Evolutionary conservation across 2,113 vertebrate species (phyloP), one percentile per base, ranked within the genome.

Genomic region (Serinus canaria): DNA sequence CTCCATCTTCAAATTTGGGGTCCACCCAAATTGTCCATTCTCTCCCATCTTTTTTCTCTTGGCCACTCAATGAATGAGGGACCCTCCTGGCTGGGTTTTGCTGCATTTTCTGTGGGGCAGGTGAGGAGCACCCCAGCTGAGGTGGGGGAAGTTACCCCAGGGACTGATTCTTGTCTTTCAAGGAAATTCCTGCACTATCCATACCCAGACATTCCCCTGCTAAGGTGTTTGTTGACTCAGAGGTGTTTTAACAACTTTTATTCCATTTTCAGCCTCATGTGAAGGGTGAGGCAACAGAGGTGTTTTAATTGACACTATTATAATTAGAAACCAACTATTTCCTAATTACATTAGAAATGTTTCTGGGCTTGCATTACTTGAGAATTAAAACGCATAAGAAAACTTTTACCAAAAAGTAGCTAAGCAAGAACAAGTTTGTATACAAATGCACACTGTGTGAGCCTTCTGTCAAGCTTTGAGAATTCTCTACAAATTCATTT

Each of bases 91-190:
- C 10, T 55, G 25, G 16, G 2, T 76, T 4, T 56, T 27, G 24
- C n/a, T 76, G 78, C 0, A 0, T 74, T 69, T 81, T 2, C 12
- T 49, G 33, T 27, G 55, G 13, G 56, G 46, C 23, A 6, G 4
- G 11, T 43, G 62, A 53, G 66, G 63, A 74, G 50, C 21, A 13
- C 8, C 5, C 1, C 22, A 15, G 37, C 35, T 59, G 28, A 44
- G 25, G 11, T 7, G 25, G 25, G 33, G 11, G 10, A 59, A 33
- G 30, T 16, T 3, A 76, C 7, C 35, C 58, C 35, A 6, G 27
- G 64, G 28, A 17, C 6, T 64, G 3, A 49, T 74, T 63, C 11
- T 39, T 37, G 27, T 77, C 21, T 37, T 21, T 39, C 0, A 0
- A 62, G 77, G 73, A 60, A 79, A 37, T 66, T 58, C n/a, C 79